Evolutionary conservation across 1,140 invertebrate genomes (phyloP), one percentile per base, ranked within the genome.

Genomic region (Drosophila orosa): DNA sequence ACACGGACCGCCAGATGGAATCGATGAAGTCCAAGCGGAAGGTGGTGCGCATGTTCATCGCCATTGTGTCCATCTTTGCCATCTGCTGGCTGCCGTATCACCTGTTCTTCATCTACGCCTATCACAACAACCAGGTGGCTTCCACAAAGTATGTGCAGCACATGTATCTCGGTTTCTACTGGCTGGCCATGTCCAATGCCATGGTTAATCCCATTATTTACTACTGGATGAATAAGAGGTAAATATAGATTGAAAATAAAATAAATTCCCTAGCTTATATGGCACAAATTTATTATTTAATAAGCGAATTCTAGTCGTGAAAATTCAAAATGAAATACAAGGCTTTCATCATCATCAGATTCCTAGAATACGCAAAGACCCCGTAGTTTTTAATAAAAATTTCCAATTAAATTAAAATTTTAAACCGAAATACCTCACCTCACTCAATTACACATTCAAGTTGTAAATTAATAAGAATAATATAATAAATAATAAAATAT

Each of bases 191-290:
- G 97, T 95, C 96, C 3, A 98, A 97, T 81, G 96, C 97, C 3
- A 97, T 97, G 95, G 96, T 97, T 57, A 98, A 98, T 92, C 97
- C 97, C 0, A 94, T 98, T 45, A 97, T 98, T 33, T 98, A 98
- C 91, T 98, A 97, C 91, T 97, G 96, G 95, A 98, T 98, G 96
- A 98, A 98, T 91, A 95, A 94, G 50, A 95, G 95, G 95, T 95
- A 65, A 37, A 57, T 15, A 27, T 37, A 3, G 12, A 6, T 1
- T 4, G 0, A 47, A 8, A 31, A 31, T 31, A 2, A 19, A 37
- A 10, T 37, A 37, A n/a, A 45, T 24, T 29, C 52, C 22, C n/a
- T n/a, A 29, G 25, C 25, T 29, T 6, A 29, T 8, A 29, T n/a
- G n/a, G n/a, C n/a, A n/a, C n/a, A n/a, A n/a, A n/a, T 13, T 3